Evolutionary conservation across 2,888 invertebrate genomes (phyloP).

Genomic region (Tetragonula carbonaria): DNA sequence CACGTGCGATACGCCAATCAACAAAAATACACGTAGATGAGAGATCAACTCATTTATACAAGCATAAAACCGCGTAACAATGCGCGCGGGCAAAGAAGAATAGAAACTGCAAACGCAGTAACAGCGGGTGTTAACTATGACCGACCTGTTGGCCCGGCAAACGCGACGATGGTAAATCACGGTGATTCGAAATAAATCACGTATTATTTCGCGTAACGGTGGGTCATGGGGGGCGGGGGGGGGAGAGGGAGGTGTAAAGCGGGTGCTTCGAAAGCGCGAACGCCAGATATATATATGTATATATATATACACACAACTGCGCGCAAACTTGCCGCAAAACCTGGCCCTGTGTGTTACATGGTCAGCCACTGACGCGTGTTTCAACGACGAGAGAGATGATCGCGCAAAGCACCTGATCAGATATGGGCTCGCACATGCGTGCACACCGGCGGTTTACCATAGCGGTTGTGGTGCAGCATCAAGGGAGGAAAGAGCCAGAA

Average conservation of each 20-base stretch:
- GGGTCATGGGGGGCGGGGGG: slow-evolving; percentile 5
- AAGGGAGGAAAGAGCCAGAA: slow-evolving; percentile 43
- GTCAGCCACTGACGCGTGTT: slow-evolving; percentile 73
- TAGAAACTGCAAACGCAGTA: neutral
- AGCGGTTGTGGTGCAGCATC: slow-evolving; percentile 40
- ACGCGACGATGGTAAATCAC: slow-evolving; percentile 68
- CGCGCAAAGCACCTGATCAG: slow-evolving; percentile 63
- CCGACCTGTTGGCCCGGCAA: slow-evolving; percentile 24
- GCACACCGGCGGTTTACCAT: slow-evolving; percentile 65
- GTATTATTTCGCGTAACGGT: slow-evolving; percentile 69
- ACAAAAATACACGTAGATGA: neutral
- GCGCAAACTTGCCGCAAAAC: slow-evolving; percentile 71
- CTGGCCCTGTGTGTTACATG: slow-evolving; percentile 65
- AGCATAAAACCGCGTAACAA: neutral
- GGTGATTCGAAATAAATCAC: slow-evolving; percentile 73
- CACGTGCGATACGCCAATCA: too few relatives aligned
- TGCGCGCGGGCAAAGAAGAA: neutral
- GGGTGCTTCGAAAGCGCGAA: neutral
- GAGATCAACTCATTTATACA: neutral
- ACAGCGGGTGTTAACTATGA: neutral
- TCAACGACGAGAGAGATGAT: slow-evolving; percentile 70
- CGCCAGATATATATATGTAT: slow-evolving; percentile 44
- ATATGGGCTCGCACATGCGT: slow-evolving; percentile 65
- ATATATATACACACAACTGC: slow-evolving; percentile 35
- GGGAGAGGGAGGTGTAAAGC: too few relatives aligned